Evolutionary conservation across 2,888 invertebrate species (phyloP).

Genomic region (Athrips mouffetella): DNA sequence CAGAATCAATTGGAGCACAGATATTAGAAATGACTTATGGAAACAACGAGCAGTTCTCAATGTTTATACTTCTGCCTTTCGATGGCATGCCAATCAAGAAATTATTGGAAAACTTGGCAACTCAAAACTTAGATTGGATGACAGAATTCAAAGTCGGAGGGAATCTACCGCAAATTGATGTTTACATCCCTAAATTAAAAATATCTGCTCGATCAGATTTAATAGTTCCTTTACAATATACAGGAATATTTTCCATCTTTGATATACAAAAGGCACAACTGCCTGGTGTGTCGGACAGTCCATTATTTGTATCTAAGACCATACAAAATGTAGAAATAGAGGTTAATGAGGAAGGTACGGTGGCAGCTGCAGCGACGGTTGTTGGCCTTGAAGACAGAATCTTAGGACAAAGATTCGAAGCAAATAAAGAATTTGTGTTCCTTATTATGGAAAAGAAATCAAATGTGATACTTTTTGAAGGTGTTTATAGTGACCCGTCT

Average conservation of each 20-base stretch:
- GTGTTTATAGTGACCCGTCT: conserved; percentile 62
- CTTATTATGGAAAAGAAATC: conserved; percentile 80
- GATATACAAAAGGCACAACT: conserved; percentile 75
- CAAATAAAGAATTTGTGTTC: conserved; percentile 83
- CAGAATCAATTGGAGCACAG: conserved; percentile 77
- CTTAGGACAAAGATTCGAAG: conserved; percentile 75
- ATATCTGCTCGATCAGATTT: conserved; percentile 63
- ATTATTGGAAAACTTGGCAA: conserved; percentile 71
- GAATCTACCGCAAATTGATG: conserved; percentile 71
- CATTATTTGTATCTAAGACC: conserved; percentile 78
- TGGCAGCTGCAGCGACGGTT: conserved; percentile 81
- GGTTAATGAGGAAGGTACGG: conserved; percentile 86
- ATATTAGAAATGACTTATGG: conserved; percentile 85
- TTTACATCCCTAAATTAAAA: conserved; percentile 80
- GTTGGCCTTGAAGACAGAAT: conserved; percentile 66
- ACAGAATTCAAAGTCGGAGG: conserved; percentile 62
- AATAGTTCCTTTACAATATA: conserved; percentile 66
- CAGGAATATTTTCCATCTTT: conserved; percentile 83
- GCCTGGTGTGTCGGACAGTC: conserved; percentile 76
- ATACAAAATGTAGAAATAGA: conserved; percentile 85
- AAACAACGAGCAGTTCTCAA: conserved; percentile 77
- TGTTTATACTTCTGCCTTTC: conserved; percentile 81
- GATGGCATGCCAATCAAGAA: conserved; percentile 70
- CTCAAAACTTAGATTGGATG: conserved; percentile 69
- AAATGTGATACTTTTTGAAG: conserved; percentile 80